Evolutionary conservation across 2,888 invertebrate species (phyloP).

Genomic region (Acrobasis suavella): DNA sequence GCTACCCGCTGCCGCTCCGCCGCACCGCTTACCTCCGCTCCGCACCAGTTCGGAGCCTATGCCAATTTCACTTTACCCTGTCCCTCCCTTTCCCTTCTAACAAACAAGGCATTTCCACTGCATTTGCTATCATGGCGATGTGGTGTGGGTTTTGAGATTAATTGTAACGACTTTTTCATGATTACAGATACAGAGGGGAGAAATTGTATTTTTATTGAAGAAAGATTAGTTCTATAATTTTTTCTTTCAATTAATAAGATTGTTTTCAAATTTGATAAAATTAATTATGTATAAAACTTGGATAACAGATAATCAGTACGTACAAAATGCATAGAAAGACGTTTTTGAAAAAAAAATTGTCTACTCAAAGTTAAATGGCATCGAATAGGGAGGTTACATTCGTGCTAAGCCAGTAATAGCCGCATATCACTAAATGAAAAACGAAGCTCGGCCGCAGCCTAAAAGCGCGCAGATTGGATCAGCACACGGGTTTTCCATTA

Average conservation of each 20-base stretch:
- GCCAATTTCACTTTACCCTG: conserved; percentile 1
- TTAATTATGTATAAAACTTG: too few species aligned
- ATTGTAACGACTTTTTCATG: conserved; percentile 1
- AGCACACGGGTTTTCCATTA: conserved; percentile 79
- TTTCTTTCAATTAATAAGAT: too few species aligned
- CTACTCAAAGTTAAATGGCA: conserved; percentile 38
- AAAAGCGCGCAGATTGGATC: conserved; percentile 78
- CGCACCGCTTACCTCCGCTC: too few species aligned
- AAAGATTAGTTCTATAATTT: neutral
- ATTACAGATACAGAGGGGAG: neutral
- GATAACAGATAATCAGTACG: too few species aligned
- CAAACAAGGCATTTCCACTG: neutral
- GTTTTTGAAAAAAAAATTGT: neutral
- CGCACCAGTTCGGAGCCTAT: conserved; percentile 4
- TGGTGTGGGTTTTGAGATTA: conserved; percentile 1
- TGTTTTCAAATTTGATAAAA: too few species aligned
- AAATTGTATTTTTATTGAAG: neutral
- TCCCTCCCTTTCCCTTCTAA: neutral
- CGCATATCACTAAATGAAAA: conserved; percentile 68
- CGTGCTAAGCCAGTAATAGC: conserved; percentile 60
- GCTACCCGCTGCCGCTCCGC: conserved; percentile 10
- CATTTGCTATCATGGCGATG: neutral
- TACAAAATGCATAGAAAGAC: too few species aligned
- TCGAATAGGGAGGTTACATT: conserved; percentile 41
- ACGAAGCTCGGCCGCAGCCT: conserved; percentile 62